Conservation (phyloP, 2,888 invertebrate genomes). For the Ornithoptera priamus region DNA sequence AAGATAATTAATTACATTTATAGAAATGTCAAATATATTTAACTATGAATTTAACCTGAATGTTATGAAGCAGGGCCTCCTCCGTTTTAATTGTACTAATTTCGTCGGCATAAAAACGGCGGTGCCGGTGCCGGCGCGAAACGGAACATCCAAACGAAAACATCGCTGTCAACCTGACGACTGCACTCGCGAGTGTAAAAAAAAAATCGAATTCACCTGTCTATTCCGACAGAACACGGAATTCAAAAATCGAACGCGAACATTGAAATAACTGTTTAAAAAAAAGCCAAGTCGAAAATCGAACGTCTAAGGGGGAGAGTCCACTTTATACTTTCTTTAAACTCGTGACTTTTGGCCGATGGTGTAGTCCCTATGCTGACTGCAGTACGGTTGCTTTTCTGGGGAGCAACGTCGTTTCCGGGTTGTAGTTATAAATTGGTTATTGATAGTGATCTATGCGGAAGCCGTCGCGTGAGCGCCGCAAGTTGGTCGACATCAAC, state of each 20-base stretch:
- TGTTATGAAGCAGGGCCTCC: too few species aligned
- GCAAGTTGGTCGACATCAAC: constrained; percentile 41
- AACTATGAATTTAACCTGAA: too few species aligned
- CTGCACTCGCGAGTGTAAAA: constrained; percentile 10
- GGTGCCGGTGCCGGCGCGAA: not conserved
- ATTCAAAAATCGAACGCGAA: constrained; percentile 32
- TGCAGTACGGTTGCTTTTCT: constrained; percentile 40
- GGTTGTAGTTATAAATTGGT: constrained; percentile 54
- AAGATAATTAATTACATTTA: too few species aligned
- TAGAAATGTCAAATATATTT: too few species aligned
- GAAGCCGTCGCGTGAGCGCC: constrained; percentile 59
- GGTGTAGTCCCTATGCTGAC: constrained; percentile 30
- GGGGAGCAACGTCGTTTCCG: constrained; percentile 38
- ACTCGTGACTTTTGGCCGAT: constrained; percentile 24
- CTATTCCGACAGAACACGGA: constrained; percentile 24
- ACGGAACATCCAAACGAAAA: constrained; percentile 5
- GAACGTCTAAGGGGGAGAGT: constrained; percentile 48
- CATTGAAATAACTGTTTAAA: constrained; percentile 29
- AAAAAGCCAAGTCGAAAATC: constrained; percentile 49
- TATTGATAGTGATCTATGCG: constrained; percentile 60
- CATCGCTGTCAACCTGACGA: constrained; percentile 13
- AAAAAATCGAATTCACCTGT: constrained; percentile 23
- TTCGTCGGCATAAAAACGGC: too few species aligned
- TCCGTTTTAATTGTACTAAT: too few species aligned
- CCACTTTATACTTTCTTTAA: constrained; percentile 34